These are phyloP conservation scores for Hippocampus zosterae DNA, from an alignment of 2,113 vertebrate species.

Conservation along the genomic window DNA sequence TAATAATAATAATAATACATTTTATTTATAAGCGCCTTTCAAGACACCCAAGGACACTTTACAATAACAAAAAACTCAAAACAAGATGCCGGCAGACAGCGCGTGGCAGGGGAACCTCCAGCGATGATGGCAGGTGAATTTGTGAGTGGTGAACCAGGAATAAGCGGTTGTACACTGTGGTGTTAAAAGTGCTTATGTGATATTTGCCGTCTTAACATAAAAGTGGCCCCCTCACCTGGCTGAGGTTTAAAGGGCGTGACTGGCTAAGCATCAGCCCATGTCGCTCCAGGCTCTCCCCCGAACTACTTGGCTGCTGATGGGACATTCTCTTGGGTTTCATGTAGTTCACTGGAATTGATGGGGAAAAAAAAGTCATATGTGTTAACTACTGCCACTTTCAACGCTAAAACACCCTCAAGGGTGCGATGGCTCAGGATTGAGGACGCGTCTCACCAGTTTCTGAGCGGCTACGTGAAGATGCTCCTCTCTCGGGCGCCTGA, in stretches of 20 bases:
- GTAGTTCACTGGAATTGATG: slow-evolving; percentile 48
- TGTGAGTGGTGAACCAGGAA: too few species aligned
- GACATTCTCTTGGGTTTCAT: slow-evolving; percentile 81
- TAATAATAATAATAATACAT: too few species aligned
- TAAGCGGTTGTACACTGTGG: not conserved
- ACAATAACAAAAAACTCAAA: too few species aligned
- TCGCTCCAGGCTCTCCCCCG: slow-evolving; percentile 77
- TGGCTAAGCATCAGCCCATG: slow-evolving; percentile 83
- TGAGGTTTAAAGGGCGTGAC: slow-evolving; percentile 96
- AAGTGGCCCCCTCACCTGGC: slow-evolving; percentile 79
- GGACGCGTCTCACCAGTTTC: slow-evolving; percentile 39
- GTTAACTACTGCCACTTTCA: not conserved
- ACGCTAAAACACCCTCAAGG: not conserved
- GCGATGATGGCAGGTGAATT: too few species aligned
- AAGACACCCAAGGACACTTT: too few species aligned
- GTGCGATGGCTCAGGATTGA: not conserved
- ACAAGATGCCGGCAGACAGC: not conserved
- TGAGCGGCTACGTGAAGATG: slow-evolving; percentile 70
- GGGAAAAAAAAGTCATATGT: not conserved
- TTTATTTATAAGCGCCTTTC: too few species aligned
- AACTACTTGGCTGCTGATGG: slow-evolving; percentile 82
- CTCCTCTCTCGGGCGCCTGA: slow-evolving; percentile 78
- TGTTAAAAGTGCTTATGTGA: not conserved
- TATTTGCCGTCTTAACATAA: too few species aligned
- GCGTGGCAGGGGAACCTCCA: too few species aligned